Evolutionary conservation across 2,113 vertebrate genomes (phyloP).

Genomic region (Scolopax mira): DNA sequence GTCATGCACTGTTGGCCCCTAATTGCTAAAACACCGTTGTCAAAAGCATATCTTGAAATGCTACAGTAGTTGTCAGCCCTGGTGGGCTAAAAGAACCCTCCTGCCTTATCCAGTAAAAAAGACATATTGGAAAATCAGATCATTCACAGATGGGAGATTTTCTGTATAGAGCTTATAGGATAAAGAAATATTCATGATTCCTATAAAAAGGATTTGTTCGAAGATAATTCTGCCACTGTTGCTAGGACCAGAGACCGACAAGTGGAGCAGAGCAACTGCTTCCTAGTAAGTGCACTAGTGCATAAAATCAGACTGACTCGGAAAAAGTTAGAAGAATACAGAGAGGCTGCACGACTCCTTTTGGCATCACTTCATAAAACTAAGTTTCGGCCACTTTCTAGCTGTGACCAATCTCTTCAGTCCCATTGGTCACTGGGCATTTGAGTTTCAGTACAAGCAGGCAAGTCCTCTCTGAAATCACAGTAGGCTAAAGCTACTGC

Average conservation of each 20-base stretch:
- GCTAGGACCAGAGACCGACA: conserved; percentile 7
- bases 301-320: background rate
- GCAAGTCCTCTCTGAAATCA: background rate
- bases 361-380: background rate
- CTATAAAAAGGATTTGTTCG: conserved; percentile 42
- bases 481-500: background rate
- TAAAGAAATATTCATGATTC: conserved; percentile 40
- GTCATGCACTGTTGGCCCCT: background rate
- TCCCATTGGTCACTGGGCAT: background rate
- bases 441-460: background rate
- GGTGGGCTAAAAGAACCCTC: background rate
- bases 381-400: background rate
- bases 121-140: conserved; percentile 50
- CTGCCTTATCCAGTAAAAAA: conserved; percentile 4
- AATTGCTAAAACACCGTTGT: background rate
- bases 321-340: background rate
- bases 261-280: background rate
- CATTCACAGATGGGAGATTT: conserved; percentile 44
- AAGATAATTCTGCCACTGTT: conserved; percentile 46
- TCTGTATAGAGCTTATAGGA: background rate
- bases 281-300: background rate
- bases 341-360: background rate
- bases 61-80: background rate
- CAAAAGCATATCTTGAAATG: conserved; percentile 25
- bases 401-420: background rate